Conservation (phyloP, 2,888 invertebrate species). For the Volucella zonaria region DNA sequence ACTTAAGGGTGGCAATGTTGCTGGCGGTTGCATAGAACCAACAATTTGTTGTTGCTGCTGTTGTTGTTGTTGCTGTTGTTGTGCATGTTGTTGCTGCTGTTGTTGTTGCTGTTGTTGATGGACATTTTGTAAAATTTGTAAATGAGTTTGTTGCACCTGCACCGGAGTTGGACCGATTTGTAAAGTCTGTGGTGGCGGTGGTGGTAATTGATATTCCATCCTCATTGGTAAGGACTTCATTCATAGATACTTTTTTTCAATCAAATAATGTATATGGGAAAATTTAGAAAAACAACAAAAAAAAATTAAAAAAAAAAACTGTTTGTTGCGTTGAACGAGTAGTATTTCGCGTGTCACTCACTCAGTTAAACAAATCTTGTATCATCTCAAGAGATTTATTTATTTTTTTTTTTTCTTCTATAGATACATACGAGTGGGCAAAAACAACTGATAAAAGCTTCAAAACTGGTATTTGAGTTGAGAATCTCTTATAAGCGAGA, state of each 20-base stretch:
- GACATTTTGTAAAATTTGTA: slow-evolving; percentile 79
- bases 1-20: slow-evolving; percentile 80
- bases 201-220: slow-evolving; percentile 83
- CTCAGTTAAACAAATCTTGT: slow-evolving; percentile 54
- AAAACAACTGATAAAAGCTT: slow-evolving; percentile 43
- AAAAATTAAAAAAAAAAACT: slow-evolving; percentile 24
- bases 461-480: slow-evolving; percentile 66
- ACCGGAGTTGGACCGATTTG: slow-evolving; percentile 77
- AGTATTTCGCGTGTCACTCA: slow-evolving; percentile 40
- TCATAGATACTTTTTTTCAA: slow-evolving; percentile 70
- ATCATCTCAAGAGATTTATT: slow-evolving; percentile 49
- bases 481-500: slow-evolving; percentile 51
- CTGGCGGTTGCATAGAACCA: slow-evolving; percentile 79
- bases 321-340: slow-evolving; percentile 18
- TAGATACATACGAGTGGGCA: slow-evolving; percentile 12
- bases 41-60: slow-evolving; percentile 79
- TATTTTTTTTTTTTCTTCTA: neutral
- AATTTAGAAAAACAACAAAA: neutral
- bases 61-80: slow-evolving; percentile 76
- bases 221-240: slow-evolving; percentile 78
- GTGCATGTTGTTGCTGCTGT: slow-evolving; percentile 78
- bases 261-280: neutral
- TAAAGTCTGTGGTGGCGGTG: slow-evolving; percentile 80
- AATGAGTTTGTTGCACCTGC: slow-evolving; percentile 78
- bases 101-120: slow-evolving; percentile 78